Evolutionary conservation across 2,797 vertebrate species (phyloP), one percentile per base, ranked within the genome.

Genomic region (Protosalanx chinensis): DNA sequence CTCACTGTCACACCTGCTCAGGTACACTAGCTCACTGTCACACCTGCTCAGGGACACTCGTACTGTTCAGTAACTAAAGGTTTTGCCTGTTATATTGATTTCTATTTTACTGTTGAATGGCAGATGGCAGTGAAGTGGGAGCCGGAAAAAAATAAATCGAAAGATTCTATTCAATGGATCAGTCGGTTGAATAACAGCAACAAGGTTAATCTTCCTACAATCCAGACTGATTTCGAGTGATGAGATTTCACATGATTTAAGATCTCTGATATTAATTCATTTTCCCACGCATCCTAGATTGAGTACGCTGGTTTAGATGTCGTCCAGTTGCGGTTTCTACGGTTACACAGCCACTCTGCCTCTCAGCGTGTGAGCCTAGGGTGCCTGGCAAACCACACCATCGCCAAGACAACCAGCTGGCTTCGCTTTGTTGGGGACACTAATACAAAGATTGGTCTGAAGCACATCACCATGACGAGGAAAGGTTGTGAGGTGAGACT

Each of bases 321-420:
- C 12, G 91, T 94, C 62, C 93, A 93, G 83, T 83, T 93, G 56
- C 87, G 91, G 72, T 93, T 94, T 76, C 84, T 93, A 67, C 85
- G 86, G 58, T 77, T 94, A 64, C 90, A 91, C 85, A 93, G 92
- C 69, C 82, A 76, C 75, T 81, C 83, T 0, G 90, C 86, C 49
- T 88, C 87, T 73, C 93, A 94, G 84, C 76, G 67, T 72, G 65
- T 93, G 74, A 88, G 76, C 18, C 37, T 93, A 37, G 72, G 76
- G 64, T 89, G 82, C 72, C 67, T 72, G 32, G 61, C 68, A 67
- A 78, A 83, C 63, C 61, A 63, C 18, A 75, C 35, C 6, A 56
- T 10, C 4, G 6, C 53, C 59, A 69, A 29, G 73, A n/a, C 23
- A 62, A 77, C 59, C 1, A 69, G 41, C 33, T 67, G 72, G 13